Percentiles rank a stretch among this genome's conserved stretches.
Evolutionary conservation across 2,888 invertebrate genomes (phyloP).

Genomic region (Flexamia atlantica): DNA sequence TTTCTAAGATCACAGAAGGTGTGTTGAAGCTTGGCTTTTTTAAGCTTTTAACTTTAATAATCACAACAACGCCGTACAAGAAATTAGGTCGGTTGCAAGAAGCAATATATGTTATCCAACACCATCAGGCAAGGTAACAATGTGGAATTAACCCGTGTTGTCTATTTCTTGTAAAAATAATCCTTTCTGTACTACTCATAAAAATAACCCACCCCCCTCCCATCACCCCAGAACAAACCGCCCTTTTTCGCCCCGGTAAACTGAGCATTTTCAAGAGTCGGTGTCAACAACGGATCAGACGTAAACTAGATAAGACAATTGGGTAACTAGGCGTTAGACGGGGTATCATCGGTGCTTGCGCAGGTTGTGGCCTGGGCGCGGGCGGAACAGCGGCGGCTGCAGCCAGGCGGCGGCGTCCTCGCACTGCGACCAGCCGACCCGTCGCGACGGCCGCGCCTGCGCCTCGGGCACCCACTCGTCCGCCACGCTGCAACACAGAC

Average conservation of each 20-base stretch:
- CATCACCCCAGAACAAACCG: background rate
- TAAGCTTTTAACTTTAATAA: no score
- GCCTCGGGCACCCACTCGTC: constrained; percentile 43
- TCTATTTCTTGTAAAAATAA: no score
- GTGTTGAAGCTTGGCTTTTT: no score
- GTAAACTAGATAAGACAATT: constrained; percentile 29
- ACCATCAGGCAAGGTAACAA: no score
- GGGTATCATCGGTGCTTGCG: constrained; percentile 41
- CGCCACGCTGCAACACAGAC: background rate
- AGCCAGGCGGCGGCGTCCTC: background rate
- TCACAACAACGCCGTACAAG: no score
- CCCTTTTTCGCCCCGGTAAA: background rate
- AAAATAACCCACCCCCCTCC: no score
- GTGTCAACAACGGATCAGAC: constrained; percentile 33
- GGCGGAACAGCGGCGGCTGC: constrained; percentile 23
- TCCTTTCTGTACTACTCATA: no score
- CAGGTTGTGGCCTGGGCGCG: constrained; percentile 11
- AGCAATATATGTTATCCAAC: no score
- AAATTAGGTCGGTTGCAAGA: no score
- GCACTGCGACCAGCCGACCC: background rate
- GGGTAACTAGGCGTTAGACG: constrained; percentile 44
- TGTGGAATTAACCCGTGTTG: no score
- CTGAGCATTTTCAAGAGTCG: constrained; percentile 39
- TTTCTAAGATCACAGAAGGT: no score
- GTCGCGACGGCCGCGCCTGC: background rate